Base-by-base conservation (phyloP, 2,888 invertebrate species). In the Aporophyla lueneburgensis region DNA sequence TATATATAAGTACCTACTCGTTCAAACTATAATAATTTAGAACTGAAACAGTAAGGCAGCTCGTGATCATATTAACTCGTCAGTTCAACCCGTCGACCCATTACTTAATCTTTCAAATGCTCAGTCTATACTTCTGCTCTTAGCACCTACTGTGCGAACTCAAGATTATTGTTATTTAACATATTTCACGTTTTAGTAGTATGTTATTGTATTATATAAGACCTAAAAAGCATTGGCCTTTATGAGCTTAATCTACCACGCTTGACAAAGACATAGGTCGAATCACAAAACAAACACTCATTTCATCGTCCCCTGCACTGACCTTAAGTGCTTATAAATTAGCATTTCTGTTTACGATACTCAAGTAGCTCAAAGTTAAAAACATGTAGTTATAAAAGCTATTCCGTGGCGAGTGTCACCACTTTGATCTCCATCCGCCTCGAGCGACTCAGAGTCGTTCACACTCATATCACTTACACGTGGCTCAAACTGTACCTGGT, bases 351-450 rank as follows among this genome's bases (percentile, higher is more conserved):
- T 51, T 56, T 51, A 59, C 54, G 21, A 40, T 27, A 49, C 49
- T 7, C 43, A 68, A 56, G 56, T 27, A 43, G 51, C 6, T 54
- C 12, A n/a, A 73, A 61, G 14, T 56, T 69, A 33, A 68, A n/a
- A 74, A 61, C 33, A 33, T 2, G 19, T 40, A 54, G 53, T 78
- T 76, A 69, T 77, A 56, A 81, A 83, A 79, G 73, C 76, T 77
- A 68, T 83, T 83, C 59, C 63, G 40, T 49, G 62, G 59, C 58
- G 73, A 80, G 75, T 62, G 70, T 62, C 61, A 71, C 65, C n/a
- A 43, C 87, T 86, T 83, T 86, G 81, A 86, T 85, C 75, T 82
- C 81, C 24, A 12, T 40, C 43, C 62, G 81, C 84, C 76, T 70
- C 72, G 62, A 76, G 86, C 84, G 21, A 70, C 59, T 51, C 43